phyloP scores from a whole-genome alignment of 2,797 vertebrate genomes.

The Macrochelys suwanniensis region DNA sequence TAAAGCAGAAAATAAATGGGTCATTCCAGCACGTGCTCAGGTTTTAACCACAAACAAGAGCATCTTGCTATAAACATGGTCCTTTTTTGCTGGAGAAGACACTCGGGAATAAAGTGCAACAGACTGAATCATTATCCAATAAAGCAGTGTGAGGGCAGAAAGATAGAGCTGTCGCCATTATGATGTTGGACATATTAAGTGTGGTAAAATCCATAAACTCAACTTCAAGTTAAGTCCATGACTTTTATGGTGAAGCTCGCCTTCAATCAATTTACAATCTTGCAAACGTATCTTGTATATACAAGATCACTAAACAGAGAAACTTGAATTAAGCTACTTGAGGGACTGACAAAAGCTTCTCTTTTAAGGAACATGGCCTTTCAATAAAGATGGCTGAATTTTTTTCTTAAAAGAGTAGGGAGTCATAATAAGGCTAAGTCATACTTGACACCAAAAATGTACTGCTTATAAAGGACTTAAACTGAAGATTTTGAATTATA shows the following conservation, averaged over 20 bases:
- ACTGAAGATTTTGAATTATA: neutral
- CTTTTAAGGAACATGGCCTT: neutral
- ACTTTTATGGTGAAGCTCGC: slow-evolving; percentile 9
- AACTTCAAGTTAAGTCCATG: slow-evolving; percentile 1
- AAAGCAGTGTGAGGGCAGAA: neutral
- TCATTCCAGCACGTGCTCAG: neutral
- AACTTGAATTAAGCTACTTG: neutral
- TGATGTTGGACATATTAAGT: slow-evolving; percentile 5
- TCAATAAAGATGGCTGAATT: neutral
- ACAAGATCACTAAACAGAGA: slow-evolving; percentile 11
- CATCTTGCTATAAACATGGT: neutral
- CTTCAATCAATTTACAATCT: slow-evolving; percentile 32
- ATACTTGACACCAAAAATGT: neutral
- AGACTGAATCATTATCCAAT: neutral
- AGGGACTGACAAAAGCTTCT: slow-evolving; percentile 6
- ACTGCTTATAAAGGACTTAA: neutral
- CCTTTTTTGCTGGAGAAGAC: neutral
- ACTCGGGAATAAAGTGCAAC: neutral
- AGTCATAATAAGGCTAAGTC: neutral
- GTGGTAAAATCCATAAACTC: neutral
- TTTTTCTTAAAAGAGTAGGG: neutral
- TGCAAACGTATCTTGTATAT: neutral
- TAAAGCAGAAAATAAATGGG: neutral
- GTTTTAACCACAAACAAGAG: neutral
- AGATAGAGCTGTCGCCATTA: neutral